Conservation (phyloP, 2,113 vertebrate species). For the Dendrocopos noguchii region DNA sequence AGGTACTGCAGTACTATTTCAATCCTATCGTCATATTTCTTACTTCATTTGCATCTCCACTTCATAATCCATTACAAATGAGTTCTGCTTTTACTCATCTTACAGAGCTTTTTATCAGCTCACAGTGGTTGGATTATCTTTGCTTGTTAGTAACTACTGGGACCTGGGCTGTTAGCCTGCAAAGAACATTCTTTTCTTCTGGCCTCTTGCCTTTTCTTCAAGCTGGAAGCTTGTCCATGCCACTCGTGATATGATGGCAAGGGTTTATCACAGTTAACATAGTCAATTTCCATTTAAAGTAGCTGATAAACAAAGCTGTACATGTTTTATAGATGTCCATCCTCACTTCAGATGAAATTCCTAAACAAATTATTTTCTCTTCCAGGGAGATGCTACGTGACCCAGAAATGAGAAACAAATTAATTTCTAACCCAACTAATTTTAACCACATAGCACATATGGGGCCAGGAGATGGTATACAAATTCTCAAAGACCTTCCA, state of each 20-base stretch:
- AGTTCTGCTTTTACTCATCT: conserved; percentile 47
- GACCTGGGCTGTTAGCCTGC: background rate
- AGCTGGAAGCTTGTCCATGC: conserved; percentile 10
- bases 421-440: conserved; percentile 99
- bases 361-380: conserved; percentile 69
- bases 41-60: conserved; percentile 52
- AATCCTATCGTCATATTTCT: conserved; percentile 47
- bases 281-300: conserved; percentile 26
- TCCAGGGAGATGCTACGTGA: conserved; percentile 97
- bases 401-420: conserved; percentile 98
- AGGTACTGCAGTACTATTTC: conserved; percentile 56
- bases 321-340: background rate
- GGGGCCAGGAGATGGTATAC: conserved; percentile 98
- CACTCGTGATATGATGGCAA: conserved; percentile 20
- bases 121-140: background rate
- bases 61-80: conserved; percentile 28
- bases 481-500: conserved; percentile 98
- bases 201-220: background rate
- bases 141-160: background rate
- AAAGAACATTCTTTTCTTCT: conserved; percentile 8
- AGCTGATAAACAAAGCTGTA: conserved; percentile 2
- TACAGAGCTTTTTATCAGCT: conserved; percentile 38
- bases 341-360: background rate
- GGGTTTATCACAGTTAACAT: background rate
- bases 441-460: conserved; percentile 99